Evolutionary conservation across 2,797 vertebrate species (phyloP).

Genomic region (Florisuga fusca): DNA sequence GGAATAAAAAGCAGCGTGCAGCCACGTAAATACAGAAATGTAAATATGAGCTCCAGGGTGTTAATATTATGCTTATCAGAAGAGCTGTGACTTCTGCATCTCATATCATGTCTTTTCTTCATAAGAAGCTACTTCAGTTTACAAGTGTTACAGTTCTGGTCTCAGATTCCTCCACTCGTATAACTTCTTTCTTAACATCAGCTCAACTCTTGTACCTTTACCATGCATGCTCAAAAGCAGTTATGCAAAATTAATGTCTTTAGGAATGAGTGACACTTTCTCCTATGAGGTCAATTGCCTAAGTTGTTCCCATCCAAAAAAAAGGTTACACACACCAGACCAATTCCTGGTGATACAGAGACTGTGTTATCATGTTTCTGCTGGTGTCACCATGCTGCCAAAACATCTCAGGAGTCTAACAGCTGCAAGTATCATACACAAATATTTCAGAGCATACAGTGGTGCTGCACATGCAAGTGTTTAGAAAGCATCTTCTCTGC

Average conservation of each 20-base stretch:
- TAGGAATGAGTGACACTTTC: background rate
- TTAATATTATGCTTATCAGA: background rate
- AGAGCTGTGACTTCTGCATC: background rate
- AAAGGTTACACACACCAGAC: background rate
- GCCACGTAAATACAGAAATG: background rate
- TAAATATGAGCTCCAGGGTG: background rate
- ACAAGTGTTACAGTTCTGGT: background rate
- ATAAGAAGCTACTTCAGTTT: background rate
- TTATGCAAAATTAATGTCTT: background rate
- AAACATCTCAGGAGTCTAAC: constrained; percentile 24
- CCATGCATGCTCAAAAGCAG: background rate
- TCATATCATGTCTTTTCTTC: background rate
- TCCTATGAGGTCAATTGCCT: background rate
- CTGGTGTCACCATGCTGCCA: constrained; percentile 21
- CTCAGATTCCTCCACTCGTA: background rate
- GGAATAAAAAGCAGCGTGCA: background rate
- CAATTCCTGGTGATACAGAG: background rate
- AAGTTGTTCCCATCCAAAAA: background rate
- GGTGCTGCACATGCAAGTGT: background rate
- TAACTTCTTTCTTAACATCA: background rate
- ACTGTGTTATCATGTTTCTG: constrained; percentile 51
- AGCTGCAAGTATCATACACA: constrained; percentile 11
- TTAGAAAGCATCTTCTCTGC: background rate
- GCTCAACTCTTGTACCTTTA: background rate
- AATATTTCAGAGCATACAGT: background rate